phyloP scores from a whole-genome alignment of 1,140 invertebrate genomes.

The Papilio dardanus region DNA sequence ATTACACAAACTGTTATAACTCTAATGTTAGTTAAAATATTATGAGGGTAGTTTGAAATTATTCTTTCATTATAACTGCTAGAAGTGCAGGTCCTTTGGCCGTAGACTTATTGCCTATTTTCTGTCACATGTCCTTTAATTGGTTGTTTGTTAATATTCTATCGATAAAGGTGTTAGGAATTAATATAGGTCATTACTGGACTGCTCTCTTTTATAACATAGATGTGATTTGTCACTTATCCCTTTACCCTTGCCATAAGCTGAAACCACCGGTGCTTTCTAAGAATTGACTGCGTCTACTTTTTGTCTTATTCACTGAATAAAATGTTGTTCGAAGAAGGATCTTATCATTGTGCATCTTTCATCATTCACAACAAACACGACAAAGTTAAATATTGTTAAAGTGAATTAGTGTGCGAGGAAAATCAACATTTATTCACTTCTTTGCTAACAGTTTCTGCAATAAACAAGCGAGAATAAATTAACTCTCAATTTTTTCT shows the following conservation, averaged over 20 bases:
- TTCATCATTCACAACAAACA: constrained; percentile 18
- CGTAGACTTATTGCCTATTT: no score
- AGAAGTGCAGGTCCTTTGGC: no score
- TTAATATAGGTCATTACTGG: no score
- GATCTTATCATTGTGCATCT: background rate
- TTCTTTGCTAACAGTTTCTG: constrained; percentile 30
- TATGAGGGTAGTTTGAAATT: no score
- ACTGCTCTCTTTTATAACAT: no score
- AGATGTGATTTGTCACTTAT: no score
- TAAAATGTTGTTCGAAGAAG: background rate
- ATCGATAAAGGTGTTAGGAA: no score
- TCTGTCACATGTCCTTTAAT: no score
- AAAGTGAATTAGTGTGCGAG: constrained; percentile 8
- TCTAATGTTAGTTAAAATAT: background rate
- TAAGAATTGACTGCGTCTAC: background rate
- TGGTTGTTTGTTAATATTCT: no score
- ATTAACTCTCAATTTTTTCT: background rate
- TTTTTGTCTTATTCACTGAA: background rate
- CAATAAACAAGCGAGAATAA: background rate
- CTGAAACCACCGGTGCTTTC: background rate
- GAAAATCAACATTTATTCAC: constrained; percentile 17
- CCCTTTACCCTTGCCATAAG: background rate
- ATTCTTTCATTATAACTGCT: no score
- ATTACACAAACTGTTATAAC: background rate
- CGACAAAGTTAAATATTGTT: constrained; percentile 13